Conservation (phyloP, 1,140 invertebrate genomes). For the Hycleus phaleratus region DNA sequence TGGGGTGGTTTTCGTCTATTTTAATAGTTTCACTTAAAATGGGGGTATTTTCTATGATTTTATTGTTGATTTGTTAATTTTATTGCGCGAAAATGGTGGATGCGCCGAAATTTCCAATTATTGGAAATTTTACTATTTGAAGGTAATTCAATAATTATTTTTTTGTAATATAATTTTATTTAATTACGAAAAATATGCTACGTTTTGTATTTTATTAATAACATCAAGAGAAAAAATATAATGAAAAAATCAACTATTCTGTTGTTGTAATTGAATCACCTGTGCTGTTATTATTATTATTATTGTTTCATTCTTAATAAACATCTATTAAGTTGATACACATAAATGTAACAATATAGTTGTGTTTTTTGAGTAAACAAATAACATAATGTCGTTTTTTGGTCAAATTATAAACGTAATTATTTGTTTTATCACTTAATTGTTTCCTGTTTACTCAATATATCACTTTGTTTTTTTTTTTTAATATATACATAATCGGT, state of each 20-base stretch:
- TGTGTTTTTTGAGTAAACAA: constrained; percentile 23
- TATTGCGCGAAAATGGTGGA: too few relatives aligned
- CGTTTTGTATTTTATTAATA: constrained; percentile 25
- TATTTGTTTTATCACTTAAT: constrained; percentile 1
- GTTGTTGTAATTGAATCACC: constrained; percentile 20
- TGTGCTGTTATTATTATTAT: constrained; percentile 8
- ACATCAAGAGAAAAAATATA: constrained; percentile 24
- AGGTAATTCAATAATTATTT: too few relatives aligned
- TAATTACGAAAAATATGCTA: constrained; percentile 39
- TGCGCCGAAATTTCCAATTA: too few relatives aligned
- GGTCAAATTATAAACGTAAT: too few relatives aligned
- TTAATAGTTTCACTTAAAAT: too few relatives aligned
- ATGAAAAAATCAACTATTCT: constrained; percentile 12
- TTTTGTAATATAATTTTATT: constrained; percentile 21
- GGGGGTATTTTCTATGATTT: too few relatives aligned
- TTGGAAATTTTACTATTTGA: too few relatives aligned
- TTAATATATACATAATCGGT: too few relatives aligned
- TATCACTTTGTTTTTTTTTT: neutral
- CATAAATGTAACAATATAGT: constrained; percentile 19
- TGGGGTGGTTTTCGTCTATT: too few relatives aligned
- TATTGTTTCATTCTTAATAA: neutral
- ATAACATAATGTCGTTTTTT: constrained; percentile 15
- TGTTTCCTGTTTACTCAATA: constrained; percentile 12
- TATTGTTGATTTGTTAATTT: too few relatives aligned
- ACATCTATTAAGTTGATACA: constrained; percentile 27